phyloP scores from a whole-genome alignment of 2,888 invertebrate species.

The Hirtodrosophila confusa region DNA sequence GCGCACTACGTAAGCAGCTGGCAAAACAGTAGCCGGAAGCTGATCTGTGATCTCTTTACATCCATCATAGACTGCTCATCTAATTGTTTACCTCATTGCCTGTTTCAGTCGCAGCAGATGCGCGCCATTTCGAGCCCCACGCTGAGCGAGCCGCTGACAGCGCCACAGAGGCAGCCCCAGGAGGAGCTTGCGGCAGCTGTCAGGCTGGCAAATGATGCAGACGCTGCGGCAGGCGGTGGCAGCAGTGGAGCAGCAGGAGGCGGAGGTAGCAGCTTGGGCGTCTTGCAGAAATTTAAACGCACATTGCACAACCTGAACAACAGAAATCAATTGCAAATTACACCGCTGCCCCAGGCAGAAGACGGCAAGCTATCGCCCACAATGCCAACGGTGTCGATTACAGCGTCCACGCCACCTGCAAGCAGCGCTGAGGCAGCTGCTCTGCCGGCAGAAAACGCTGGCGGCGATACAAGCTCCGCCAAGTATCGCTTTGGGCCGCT shows the following conservation, averaged over 20 bases:
- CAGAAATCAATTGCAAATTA: slow-evolving; percentile 66
- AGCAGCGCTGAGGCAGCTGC: slow-evolving; percentile 14
- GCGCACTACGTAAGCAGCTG: slow-evolving; percentile 37
- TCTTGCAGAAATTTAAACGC: slow-evolving; percentile 89
- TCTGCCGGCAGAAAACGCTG: neutral
- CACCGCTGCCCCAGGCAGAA: slow-evolving; percentile 40
- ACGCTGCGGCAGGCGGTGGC: slow-evolving; percentile 13
- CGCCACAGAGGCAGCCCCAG: slow-evolving; percentile 10
- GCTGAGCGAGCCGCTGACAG: slow-evolving; percentile 65
- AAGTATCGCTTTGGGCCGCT: slow-evolving; percentile 88
- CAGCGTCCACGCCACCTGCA: slow-evolving; percentile 3
- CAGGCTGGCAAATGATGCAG: slow-evolving; percentile 5
- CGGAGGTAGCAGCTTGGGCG: slow-evolving; percentile 80
- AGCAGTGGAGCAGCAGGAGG: slow-evolving; percentile 15
- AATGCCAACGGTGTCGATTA: slow-evolving; percentile 45
- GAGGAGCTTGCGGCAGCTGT: slow-evolving; percentile 5
- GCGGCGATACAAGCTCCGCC: slow-evolving; percentile 54
- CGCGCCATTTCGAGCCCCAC: slow-evolving; percentile 84
- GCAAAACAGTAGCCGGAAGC: slow-evolving; percentile 13
- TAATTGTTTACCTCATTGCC: slow-evolving; percentile 12
- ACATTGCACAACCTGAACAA: slow-evolving; percentile 86
- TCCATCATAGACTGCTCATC: too few species aligned
- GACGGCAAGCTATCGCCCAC: slow-evolving; percentile 39
- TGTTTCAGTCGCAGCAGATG: slow-evolving; percentile 81
- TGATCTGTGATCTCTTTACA: too few species aligned